A percentile compares a stretch with the other conserved stretches of the same genome.
Evolutionary conservation across 2,797 vertebrate species (phyloP).

Genomic region (Sphenopsis melanotis): DNA sequence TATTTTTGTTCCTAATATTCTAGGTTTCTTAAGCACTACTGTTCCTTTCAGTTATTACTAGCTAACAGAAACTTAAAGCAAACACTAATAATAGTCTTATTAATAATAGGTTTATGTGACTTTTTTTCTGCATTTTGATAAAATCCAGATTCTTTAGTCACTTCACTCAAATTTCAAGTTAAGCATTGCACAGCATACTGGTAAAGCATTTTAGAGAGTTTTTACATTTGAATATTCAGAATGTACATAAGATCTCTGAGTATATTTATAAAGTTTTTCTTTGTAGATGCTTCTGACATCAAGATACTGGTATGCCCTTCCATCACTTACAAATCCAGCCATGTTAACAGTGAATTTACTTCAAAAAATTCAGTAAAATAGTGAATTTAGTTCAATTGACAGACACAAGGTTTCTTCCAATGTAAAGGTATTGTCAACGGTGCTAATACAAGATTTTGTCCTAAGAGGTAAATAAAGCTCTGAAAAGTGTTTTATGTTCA

Average conservation of each 20-base stretch:
- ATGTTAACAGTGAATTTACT: background rate
- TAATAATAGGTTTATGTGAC: background rate
- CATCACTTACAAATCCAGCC: background rate
- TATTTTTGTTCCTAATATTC: background rate
- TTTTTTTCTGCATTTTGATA: background rate
- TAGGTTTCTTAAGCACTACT: background rate
- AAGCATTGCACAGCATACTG: background rate
- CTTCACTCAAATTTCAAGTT: background rate
- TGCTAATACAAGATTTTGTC: background rate
- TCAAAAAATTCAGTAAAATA: background rate
- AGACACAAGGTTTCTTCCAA: background rate
- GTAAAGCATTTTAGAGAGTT: background rate
- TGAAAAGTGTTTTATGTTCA: background rate
- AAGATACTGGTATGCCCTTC: background rate
- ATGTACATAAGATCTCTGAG: background rate
- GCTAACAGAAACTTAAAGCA: background rate
- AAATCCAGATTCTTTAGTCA: background rate
- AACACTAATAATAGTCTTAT: background rate
- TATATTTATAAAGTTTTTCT: background rate
- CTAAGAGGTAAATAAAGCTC: background rate
- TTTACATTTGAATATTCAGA: background rate
- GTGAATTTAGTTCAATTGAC: background rate
- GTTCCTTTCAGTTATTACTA: background rate
- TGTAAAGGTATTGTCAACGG: background rate
- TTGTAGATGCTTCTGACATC: background rate